Conservation (phyloP, 2,888 invertebrate genomes). For the Phyto melanocephala region DNA sequence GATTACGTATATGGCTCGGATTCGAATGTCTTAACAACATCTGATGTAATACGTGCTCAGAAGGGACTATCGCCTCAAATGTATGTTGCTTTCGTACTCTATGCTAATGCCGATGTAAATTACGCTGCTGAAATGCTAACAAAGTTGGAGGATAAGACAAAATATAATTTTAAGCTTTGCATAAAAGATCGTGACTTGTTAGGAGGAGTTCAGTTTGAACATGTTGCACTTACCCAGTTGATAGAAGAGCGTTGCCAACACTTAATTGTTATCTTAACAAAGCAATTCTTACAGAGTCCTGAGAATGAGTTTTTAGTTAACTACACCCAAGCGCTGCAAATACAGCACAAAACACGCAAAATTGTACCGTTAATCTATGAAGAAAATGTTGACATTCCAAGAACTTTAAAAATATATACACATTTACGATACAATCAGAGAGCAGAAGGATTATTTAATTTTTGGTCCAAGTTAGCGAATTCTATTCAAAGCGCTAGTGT, state of each 20-base stretch:
- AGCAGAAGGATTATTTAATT: constrained; percentile 81
- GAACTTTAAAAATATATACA: constrained; percentile 83
- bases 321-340: constrained; percentile 89
- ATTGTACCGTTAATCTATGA: constrained; percentile 87
- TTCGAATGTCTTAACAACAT: constrained; percentile 78
- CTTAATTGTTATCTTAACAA: constrained; percentile 88
- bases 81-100: constrained; percentile 90
- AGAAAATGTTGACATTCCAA: constrained; percentile 82
- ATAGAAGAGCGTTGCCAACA: constrained; percentile 88
- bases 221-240: constrained; percentile 85
- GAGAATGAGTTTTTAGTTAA: constrained; percentile 89
- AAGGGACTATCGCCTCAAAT: constrained; percentile 81
- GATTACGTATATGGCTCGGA: constrained; percentile 67
- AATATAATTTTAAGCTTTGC: constrained; percentile 85
- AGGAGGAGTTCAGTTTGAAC: constrained; percentile 85
- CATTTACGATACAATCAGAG: constrained; percentile 82
- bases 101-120: constrained; percentile 85
- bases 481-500: constrained; percentile 77
- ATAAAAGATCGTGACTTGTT: constrained; percentile 86
- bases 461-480: constrained; percentile 85
- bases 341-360: constrained; percentile 83
- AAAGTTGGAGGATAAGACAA: constrained; percentile 81
- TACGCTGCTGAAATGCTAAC: constrained; percentile 85
- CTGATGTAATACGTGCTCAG: constrained; percentile 80
- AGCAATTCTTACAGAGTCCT: constrained; percentile 86